Base-by-base conservation (phyloP, 2,113 vertebrate genomes). In the Psilopogon haemacephalus region DNA sequence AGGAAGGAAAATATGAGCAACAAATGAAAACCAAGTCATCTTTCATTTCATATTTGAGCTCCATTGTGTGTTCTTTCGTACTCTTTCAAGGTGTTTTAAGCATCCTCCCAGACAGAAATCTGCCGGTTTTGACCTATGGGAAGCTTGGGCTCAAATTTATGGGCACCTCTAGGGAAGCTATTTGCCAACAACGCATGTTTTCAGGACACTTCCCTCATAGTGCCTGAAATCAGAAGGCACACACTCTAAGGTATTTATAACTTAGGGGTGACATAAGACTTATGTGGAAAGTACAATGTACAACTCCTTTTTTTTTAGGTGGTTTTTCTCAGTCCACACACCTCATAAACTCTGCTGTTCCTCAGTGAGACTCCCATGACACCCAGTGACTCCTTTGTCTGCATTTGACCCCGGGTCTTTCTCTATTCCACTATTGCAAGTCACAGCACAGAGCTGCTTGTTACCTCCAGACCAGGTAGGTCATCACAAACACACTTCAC, bases 1-100 rank as follows among this genome's bases (percentile, higher is more conserved):
- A 67, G 64, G 56, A 92, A 73, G 74, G 71, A 89, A 96, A 89
- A 80, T 17, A 56, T 19, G 63, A 87, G 52, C 55, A 84, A 63
- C 42, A 86, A 64, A 67, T 59, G 64, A 86, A 94, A 90, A 80
- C 4, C 4, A 73, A 96, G 26, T 70, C 3, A 92, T 70, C 32
- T 83, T 76, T 82, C 33, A 42, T 55, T 27, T 83, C 44, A 20
- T 46, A 19, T 68, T 63, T 56, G 46, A 83, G 18, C 33, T 44
- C 67, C 19, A 8, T 35, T 40, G 18, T 79, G 33, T 42, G 59
- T 71, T 92, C 46, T 26, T 76, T n/a, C 67, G 26, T 42, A 38
- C 11, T 28, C 9, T 87, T 89, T 37, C 46, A 17, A 88, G 52
- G 46, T n/a, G 58, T 48, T 69, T 69, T 46, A 33, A 83, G 42